Base-by-base conservation (phyloP, 2,113 vertebrate species). In the Sceloporus tristichus region DNA sequence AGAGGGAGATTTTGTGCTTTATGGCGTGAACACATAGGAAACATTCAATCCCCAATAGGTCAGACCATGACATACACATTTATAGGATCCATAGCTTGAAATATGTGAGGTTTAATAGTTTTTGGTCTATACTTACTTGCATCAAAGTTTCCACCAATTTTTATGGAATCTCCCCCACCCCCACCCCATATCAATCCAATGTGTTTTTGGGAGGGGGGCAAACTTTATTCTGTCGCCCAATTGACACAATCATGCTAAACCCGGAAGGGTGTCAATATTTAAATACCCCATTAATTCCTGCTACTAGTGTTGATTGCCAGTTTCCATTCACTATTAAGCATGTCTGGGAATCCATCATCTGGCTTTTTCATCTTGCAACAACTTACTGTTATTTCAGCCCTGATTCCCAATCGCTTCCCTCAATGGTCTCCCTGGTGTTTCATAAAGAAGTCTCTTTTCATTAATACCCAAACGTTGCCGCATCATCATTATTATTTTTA, bases 351-450 rank as follows among this genome's bases (percentile, higher is more conserved):
- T 62, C 59, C 42, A 4, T 48, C 40, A 2, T 40, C 25, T 79
- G 25, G 85, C 80, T 87, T 86, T 88, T 87, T 79, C 87, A 90
- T 83, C 85, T 65, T 40, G 53, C 38, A 75, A 73, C 29, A 23
- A 79, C 74, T 27, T 27, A 29, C 53, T 78, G 74, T 83, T 59
- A 79, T 83, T 78, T 73, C 21, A 73, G 65, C 74, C 53, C 29
- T 1, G n/a, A 48, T 78, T 78, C 62, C 62, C 73, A 71, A 18
- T 78, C 1, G 73, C 79, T 77, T 34, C 23, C 34, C 79, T 87
- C 71, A 42, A 9, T 53, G 0, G 79, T 73, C 54, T 73, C 80
- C 75, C 75, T 3, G 23, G 40, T 8, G 54, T n/a, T 83, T 66
- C 29, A 56, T 88, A 23, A 0, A 59, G 10, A 2, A n/a, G 53